phyloP scores from a whole-genome alignment of 2,797 vertebrate genomes.

The Ctenopoma kingsleyae region DNA sequence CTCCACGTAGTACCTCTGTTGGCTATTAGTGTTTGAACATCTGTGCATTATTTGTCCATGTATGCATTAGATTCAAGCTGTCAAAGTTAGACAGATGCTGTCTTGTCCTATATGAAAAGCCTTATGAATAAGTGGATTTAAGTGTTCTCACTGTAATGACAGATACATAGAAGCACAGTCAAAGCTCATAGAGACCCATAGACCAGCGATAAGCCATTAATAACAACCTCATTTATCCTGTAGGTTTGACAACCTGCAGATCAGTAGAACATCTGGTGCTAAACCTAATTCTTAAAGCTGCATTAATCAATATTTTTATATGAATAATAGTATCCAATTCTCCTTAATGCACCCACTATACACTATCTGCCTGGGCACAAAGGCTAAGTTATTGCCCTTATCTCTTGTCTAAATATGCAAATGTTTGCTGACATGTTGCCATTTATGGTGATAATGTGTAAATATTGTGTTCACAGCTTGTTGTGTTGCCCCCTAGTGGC shows the following conservation, averaged over 20 bases:
- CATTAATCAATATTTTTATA: conserved; percentile 1
- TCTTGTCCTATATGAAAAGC: conserved; percentile 18
- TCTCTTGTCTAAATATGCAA: too few species aligned
- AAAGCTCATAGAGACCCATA: conserved; percentile 1
- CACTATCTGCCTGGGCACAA: too few species aligned
- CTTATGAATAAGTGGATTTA: conserved; percentile 17
- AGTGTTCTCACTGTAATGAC: conserved; percentile 15
- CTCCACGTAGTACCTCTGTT: conserved; percentile 14
- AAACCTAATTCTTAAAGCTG: neutral
- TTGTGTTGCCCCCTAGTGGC: too few species aligned
- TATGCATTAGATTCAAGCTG: conserved; percentile 34
- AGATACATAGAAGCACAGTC: neutral
- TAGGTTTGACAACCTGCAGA: neutral
- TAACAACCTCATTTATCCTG: neutral
- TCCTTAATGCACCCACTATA: too few species aligned
- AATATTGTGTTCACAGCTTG: too few species aligned
- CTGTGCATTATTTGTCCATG: conserved; percentile 26
- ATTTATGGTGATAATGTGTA: too few species aligned
- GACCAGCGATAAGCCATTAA: neutral
- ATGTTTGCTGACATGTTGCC: too few species aligned
- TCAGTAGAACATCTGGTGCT: neutral
- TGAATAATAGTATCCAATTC: too few species aligned
- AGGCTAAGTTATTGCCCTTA: too few species aligned
- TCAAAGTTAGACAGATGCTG: conserved; percentile 39
- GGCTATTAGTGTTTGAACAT: conserved; percentile 24